Percentiles rank a stretch among this genome's conserved stretches.
These are phyloP conservation scores for Masticophis lateralis DNA, from an alignment of 2,797 vertebrate genomes.

Conservation along the genomic window DNA sequence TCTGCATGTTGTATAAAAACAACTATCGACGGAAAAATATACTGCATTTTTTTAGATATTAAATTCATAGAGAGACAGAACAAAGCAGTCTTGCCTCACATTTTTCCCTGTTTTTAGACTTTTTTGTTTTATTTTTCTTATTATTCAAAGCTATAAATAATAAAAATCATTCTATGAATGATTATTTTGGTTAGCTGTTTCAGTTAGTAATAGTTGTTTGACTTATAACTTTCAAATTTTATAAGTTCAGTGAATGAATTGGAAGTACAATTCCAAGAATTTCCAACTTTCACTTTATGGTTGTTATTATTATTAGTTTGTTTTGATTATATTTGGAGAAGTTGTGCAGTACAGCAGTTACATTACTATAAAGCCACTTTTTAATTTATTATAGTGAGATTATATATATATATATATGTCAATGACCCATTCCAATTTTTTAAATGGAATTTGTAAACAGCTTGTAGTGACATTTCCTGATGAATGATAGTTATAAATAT, in stretches of 20 bases:
- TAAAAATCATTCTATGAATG: conserved; percentile 53
- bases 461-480: not conserved
- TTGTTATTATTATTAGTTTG: not conserved
- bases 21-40: not conserved
- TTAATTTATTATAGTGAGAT: too few species aligned
- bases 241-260: not conserved
- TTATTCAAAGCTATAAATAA: conserved; percentile 45
- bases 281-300: not conserved
- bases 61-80: not conserved
- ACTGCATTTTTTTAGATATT: not conserved
- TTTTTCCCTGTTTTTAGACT: not conserved
- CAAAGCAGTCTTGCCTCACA: not conserved
- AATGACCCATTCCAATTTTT: not conserved
- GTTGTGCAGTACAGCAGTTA: conserved; percentile 23
- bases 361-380: not conserved
- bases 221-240: conserved; percentile 3
- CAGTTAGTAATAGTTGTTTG: conserved; percentile 61
- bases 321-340: not conserved
- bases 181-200: not conserved
- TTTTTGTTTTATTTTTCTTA: conserved; percentile 42
- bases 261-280: not conserved
- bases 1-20: not conserved
- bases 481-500: not conserved
- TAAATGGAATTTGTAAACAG: not conserved
- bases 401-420: too few species aligned